A percentile compares a stretch with the other conserved stretches of the same genome.
Evolutionary conservation across 1,140 invertebrate species (phyloP).

Genomic region (Euura saliciscinereae): DNA sequence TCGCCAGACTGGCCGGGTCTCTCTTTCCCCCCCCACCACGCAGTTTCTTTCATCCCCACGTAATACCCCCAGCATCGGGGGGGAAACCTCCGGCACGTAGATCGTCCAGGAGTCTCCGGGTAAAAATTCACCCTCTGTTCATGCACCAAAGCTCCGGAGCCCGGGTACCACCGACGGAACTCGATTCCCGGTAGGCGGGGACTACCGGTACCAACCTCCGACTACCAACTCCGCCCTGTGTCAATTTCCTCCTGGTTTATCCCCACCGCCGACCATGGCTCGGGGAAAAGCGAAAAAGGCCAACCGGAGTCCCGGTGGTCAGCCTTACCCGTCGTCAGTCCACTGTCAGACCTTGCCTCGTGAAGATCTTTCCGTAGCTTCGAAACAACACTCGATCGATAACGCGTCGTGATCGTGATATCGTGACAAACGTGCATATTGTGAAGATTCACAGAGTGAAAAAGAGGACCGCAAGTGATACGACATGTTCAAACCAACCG

Average conservation of each 20-base stretch:
- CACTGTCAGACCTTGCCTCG: constrained; percentile 3
- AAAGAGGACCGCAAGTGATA: no score
- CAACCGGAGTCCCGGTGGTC: constrained; percentile 3
- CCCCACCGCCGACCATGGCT: neutral
- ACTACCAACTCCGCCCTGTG: neutral
- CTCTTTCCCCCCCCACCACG: constrained; percentile 15
- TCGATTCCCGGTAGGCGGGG: neutral
- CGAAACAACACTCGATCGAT: neutral
- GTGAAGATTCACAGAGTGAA: no score
- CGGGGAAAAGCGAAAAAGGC: neutral
- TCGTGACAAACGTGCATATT: no score
- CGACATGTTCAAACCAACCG: neutral
- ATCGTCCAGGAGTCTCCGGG: neutral
- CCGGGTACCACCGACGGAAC: neutral
- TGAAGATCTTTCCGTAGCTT: neutral
- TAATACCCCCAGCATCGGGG: neutral
- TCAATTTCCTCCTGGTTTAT: neutral
- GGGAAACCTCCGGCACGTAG: no score
- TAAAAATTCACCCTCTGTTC: constrained; percentile 1
- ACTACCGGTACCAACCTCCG: constrained; percentile 6
- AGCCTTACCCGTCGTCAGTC: neutral
- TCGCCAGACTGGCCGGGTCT: constrained; percentile 37
- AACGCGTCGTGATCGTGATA: no score
- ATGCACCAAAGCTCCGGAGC: no score
- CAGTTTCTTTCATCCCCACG: constrained; percentile 6